Evolutionary conservation across 2,797 vertebrate genomes (phyloP), one percentile per base, ranked within the genome.

Genomic region (Setipinna tenuifilis): DNA sequence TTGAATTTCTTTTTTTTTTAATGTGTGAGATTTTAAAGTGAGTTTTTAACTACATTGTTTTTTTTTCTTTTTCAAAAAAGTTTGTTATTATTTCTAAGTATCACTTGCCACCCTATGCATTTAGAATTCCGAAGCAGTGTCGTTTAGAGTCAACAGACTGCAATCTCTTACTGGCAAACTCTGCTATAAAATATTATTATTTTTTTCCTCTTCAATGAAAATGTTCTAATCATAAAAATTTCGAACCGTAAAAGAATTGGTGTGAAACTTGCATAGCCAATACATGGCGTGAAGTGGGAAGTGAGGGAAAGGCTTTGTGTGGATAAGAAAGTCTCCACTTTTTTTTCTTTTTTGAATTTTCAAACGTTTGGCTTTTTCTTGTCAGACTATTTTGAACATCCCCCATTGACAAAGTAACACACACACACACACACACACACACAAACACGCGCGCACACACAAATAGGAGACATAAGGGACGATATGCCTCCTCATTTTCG

Each of bases 151-250:
- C 97, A 95, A 94, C 95, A 95, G 97, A 97, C 96, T 97, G 97
- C 97, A 98, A 97, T 97, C 97, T 97, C 97, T 97, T 96, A 96
- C 96, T 97, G 97, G 97, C 97, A 97, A 97, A 96, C 96, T 95
- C 96, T 95, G 96, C 96, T 96, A 96, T 95, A 96, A 96, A 97
- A 90, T 48, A 88, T 87, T 87, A 87, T 88, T 89, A 87, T 89
- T 90, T 91, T 94, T 94, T 92, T 78, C 31, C 94, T 95, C 94
- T 91, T 89, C 86, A 90, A 82, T 78, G 91, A 88, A 85, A 94
- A 95, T 82, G 82, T 87, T 87, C 87, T 75, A 44, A 78, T 78
- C 71, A 78, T 78, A 96, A 86, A 88, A 94, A 83, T 83, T 86
- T 88, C 93, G 92, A 83, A 87, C 92, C 90, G 87, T 95, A 94